Evolutionary conservation across 2,113 vertebrate species (phyloP).

Genomic region (Oryzias curvinotus): DNA sequence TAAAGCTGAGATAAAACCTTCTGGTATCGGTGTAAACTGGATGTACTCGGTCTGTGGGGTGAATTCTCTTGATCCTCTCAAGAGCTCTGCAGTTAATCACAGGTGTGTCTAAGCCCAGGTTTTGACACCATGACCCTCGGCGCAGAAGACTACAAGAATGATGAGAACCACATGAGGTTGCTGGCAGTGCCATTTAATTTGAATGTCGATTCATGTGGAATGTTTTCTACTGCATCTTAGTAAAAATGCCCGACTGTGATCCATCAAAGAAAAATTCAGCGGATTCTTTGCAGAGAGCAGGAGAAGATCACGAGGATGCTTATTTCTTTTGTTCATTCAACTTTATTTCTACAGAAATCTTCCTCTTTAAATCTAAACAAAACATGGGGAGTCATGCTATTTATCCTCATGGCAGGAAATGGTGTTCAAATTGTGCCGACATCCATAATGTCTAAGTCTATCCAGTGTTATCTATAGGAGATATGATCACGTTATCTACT

Average conservation of each 20-base stretch:
- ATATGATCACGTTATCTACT: slow-evolving; percentile 37
- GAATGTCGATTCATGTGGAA: slow-evolving; percentile 38
- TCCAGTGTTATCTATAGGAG: slow-evolving; percentile 36
- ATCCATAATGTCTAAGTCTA: slow-evolving; percentile 42
- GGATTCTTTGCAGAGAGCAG: slow-evolving; percentile 31
- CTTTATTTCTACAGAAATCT: neutral
- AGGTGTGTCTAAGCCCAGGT: slow-evolving; percentile 17
- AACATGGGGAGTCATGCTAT: slow-evolving; percentile 30
- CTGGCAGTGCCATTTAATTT: slow-evolving; percentile 27
- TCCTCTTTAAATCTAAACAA: slow-evolving; percentile 4
- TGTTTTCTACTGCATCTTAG: slow-evolving; percentile 30
- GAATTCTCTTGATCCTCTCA: slow-evolving; percentile 4
- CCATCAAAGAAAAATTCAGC: slow-evolving; percentile 53
- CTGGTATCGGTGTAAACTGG: slow-evolving; percentile 26
- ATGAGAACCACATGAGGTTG: slow-evolving; percentile 39
- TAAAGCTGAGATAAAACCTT: slow-evolving; percentile 39
- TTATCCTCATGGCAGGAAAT: slow-evolving; percentile 62
- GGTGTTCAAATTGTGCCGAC: slow-evolving; percentile 49
- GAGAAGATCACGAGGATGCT: slow-evolving; percentile 36
- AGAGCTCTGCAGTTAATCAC: slow-evolving; percentile 38
- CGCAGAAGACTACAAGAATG: slow-evolving; percentile 22
- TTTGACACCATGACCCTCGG: slow-evolving; percentile 40
- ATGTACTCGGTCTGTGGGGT: slow-evolving; percentile 24
- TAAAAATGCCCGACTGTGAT: slow-evolving; percentile 24
- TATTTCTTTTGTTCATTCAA: neutral